Percentiles rank a stretch among this genome's conserved stretches.
phyloP scores from a whole-genome alignment of 2,888 invertebrate genomes.

The Eupithecia subfuscata region DNA sequence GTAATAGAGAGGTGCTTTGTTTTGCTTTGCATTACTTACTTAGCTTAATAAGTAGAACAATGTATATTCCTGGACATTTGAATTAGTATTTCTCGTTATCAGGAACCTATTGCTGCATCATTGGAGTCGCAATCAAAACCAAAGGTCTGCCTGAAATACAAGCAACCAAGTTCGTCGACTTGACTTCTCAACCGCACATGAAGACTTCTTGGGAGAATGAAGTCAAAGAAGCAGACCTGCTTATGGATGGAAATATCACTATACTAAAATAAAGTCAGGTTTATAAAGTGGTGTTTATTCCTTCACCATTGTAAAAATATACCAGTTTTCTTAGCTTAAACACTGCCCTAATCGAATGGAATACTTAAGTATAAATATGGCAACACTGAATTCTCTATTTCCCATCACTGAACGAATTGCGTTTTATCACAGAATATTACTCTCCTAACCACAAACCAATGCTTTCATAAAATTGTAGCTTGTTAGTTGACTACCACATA shows the following conservation, averaged over 20 bases:
- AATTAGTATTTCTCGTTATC: constrained; percentile 32
- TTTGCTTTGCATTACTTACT: neutral
- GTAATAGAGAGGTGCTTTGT: neutral
- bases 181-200: constrained; percentile 66
- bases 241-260: constrained; percentile 64
- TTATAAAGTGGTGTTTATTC: constrained; percentile 56
- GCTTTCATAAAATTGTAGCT: neutral
- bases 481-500: neutral
- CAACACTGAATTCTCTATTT: constrained; percentile 31
- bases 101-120: constrained; percentile 77
- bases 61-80: neutral
- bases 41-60: neutral
- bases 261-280: constrained; percentile 50
- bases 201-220: constrained; percentile 71
- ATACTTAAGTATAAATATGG: constrained; percentile 42
- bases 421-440: constrained; percentile 39
- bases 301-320: constrained; percentile 56
- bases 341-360: constrained; percentile 45
- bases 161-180: constrained; percentile 72
- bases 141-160: constrained; percentile 75
- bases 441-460: neutral
- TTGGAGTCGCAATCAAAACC: constrained; percentile 71
- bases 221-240: constrained; percentile 69
- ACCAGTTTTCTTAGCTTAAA: constrained; percentile 49
- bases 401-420: constrained; percentile 26